Evolutionary conservation across 2,888 invertebrate species (phyloP).

Genomic region (Hydroisotoma schaefferi): DNA sequence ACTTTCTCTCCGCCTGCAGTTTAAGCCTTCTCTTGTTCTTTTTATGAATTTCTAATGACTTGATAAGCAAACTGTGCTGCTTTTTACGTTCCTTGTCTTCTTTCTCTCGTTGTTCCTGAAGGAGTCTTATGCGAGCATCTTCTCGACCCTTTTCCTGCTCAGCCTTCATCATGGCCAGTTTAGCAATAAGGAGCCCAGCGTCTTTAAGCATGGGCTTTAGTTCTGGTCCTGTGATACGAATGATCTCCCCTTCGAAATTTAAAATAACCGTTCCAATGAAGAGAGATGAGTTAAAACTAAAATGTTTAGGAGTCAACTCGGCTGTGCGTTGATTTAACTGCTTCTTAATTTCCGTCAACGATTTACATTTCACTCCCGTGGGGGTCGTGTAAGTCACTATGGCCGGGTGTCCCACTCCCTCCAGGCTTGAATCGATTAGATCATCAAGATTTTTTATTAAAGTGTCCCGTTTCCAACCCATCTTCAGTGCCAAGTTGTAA

Average conservation of each 20-base stretch:
- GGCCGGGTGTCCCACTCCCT: no score
- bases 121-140: conserved; percentile 2
- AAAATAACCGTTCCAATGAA: conserved; percentile 79
- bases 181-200: conserved; percentile 30
- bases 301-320: conserved; percentile 77
- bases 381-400: conserved; percentile 1
- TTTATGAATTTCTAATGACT: conserved; percentile 35
- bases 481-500: conserved; percentile 63
- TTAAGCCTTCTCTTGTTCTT: conserved; percentile 32
- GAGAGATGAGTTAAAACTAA: conserved; percentile 84
- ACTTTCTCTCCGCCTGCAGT: conserved; percentile 29
- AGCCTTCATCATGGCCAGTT: conserved; percentile 35
- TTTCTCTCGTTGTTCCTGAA: conserved; percentile 5
- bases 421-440: conserved; percentile 57
- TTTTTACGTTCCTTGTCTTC: conserved; percentile 83
- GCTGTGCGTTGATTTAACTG: conserved; percentile 54
- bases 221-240: conserved; percentile 1
- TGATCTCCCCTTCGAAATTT: background rate
- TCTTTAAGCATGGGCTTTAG: conserved; percentile 21
- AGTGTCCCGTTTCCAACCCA: conserved; percentile 91
- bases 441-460: conserved; percentile 76
- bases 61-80: conserved; percentile 84
- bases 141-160: conserved; percentile 9
- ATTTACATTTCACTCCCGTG: conserved; percentile 15
- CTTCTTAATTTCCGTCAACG: conserved; percentile 59